Base-by-base conservation (phyloP, 2,888 invertebrate species). In the Trissonchulus latispiculum region DNA sequence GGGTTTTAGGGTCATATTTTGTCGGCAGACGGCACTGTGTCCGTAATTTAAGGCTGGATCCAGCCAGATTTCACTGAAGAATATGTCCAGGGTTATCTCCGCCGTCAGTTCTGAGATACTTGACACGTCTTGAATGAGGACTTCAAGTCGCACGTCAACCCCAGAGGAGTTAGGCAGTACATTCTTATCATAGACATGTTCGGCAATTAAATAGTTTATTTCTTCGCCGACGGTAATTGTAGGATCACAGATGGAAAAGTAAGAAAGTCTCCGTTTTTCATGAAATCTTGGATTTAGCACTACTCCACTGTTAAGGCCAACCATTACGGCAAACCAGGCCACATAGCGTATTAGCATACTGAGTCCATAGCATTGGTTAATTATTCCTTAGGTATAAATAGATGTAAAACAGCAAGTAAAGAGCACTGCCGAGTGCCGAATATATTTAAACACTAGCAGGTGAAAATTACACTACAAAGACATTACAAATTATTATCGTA, bases 71-170 rank as follows among this genome's bases (percentile, higher is more conserved):
- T 75, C 72, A 61, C 72, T 74, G 72, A 80, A 82, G 80, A 82
- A 82, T 31, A 82, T 77, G 74, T 82, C 81, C 71, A 81, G 71
- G 66, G 77, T 77, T 75, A 82, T 82, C 70, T 82, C 81, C 3
- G 79, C 80, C 1, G 82, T 82, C 69, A 82, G 79, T 76, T 82
- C 82, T 0, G 80, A 80, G 8, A 82, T 81, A 28, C 79, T 79
- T 18, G 81, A 81, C 1, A 82, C 78, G 8, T 81, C 81, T 79
- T 81, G 77, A 2, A 82, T 80, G 70, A 82, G 82, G 62, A 82
- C 75, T 74, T 82, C 82, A 66, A 82, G 80, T 8, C 80, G 80
- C 37, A 82, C 82, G 75, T 82, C 80, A 64, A 81, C 81, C 31
- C 82, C 82, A 36, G 82, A 80, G 68, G 29, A 8, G 68, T 61